Evolutionary conservation across 2,113 vertebrate species (phyloP), one percentile per base, ranked within the genome.

Genomic region (Tenrec ecaudatus): DNA sequence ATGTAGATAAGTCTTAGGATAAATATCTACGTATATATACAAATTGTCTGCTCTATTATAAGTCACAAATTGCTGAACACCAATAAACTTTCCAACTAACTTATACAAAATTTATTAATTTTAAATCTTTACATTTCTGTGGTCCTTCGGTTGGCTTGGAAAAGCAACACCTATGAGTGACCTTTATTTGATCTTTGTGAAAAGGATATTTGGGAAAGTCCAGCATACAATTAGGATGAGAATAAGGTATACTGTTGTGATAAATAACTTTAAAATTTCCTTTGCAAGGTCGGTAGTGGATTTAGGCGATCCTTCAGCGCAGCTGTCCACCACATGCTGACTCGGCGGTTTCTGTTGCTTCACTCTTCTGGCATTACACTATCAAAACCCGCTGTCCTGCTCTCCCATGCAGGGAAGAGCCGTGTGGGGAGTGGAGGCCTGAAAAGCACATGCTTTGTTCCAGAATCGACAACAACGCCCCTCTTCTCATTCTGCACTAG

Each of bases 51-150:
- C 31, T 19, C 84, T 57, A 8, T 90, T 90, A 9, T 62, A n/a
- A 23, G 47, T 19, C 68, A 66, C 53, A 62, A 23, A 58, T 90
- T 73, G 31, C 80, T 64, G 78, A 85, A 69, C 89, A 47, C 23
- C 81, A 17, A 14, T 60, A 68, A 87, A 6, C 33, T 43, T 88
- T 88, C 89, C 5, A 25, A 91, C 47, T 2, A 79, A 33, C 40
- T 89, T 60, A 78, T 73, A 12, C 31, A 82, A 38, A 69, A 89
- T 82, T 80, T 82, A 86, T 76, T 58, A 73, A 82, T 76, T 89
- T 25, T 82, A 78, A 85, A 86, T 79, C n/a, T 27, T 82, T 86
- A 66, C 22, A 36, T 73, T 71, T 90, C 38, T 76, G 3, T n/a
- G 64, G n/a, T 82, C 15, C 23, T 94, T 92, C 66, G 29, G 1